A percentile compares a stretch with the other conserved stretches of the same genome.
Conservation (phyloP, 2,113 vertebrate genomes). For the Todiramphus saurophagus region DNA sequence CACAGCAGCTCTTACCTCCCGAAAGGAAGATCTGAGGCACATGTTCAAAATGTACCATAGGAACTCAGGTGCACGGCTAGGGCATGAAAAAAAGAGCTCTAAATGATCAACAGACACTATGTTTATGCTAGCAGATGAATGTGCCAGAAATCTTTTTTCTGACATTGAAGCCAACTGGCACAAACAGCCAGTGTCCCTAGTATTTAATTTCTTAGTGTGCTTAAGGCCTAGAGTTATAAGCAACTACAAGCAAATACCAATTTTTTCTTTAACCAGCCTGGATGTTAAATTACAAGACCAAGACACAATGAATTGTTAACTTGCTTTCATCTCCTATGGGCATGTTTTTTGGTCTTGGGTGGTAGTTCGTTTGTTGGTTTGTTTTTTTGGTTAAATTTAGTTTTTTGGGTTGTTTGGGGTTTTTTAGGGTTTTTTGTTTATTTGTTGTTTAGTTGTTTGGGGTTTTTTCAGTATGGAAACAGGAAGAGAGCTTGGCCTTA, state of each 20-base stretch:
- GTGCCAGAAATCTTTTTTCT: not conserved
- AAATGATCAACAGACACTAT: not conserved
- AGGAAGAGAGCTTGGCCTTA: not conserved
- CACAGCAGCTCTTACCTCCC: too few species aligned
- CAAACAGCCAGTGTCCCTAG: fast-evolving
- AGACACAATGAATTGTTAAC: not conserved
- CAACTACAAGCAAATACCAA: not conserved
- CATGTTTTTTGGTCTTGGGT: not conserved
- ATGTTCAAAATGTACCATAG: too few species aligned
- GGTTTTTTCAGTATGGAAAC: not conserved
- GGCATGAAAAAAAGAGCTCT: not conserved
- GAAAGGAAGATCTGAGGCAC: too few species aligned
- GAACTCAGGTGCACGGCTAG: too few species aligned
- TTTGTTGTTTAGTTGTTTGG: too few species aligned
- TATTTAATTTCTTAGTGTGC: not conserved
- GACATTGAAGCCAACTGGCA: not conserved
- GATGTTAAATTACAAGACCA: not conserved
- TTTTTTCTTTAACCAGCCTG: not conserved
- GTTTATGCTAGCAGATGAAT: not conserved
- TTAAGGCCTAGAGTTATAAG: not conserved
- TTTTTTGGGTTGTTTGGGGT: too few species aligned
- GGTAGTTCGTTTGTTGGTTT: too few species aligned
- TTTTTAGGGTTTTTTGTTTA: too few species aligned
- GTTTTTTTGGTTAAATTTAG: too few species aligned
- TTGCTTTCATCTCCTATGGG: not conserved